phyloP scores from a whole-genome alignment of 2,888 invertebrate genomes.

The Rhaphigaster nebulosa region DNA sequence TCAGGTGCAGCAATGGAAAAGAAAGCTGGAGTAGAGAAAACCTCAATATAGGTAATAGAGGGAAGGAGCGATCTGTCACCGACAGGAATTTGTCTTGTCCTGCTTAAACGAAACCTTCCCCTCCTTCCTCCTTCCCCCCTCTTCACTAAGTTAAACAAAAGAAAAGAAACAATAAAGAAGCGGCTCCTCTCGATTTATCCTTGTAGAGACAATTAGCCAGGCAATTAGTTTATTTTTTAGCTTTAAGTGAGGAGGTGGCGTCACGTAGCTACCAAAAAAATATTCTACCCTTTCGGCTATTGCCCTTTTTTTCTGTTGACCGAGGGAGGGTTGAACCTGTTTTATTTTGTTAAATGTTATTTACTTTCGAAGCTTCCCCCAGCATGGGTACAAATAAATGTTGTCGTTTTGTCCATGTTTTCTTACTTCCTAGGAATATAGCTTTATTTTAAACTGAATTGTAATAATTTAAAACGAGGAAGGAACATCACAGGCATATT shows the following conservation, averaged over 20 bases:
- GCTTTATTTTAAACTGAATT: background rate
- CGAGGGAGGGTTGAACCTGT: conserved; percentile 13
- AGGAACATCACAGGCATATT: background rate
- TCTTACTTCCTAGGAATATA: background rate
- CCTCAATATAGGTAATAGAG: conserved; percentile 21
- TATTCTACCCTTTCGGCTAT: background rate
- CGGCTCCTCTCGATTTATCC: conserved; percentile 46
- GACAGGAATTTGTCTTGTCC: conserved; percentile 12
- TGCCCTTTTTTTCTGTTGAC: conserved; percentile 36
- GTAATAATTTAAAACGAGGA: background rate
- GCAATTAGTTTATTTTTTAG: conserved; percentile 54
- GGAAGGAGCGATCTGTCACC: conserved; percentile 30
- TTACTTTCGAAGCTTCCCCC: background rate
- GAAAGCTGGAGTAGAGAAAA: background rate
- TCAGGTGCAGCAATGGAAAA: background rate
- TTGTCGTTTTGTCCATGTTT: background rate
- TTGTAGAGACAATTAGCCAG: conserved; percentile 50
- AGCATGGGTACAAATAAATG: background rate
- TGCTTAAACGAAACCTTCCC: conserved; percentile 28
- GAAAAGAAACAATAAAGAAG: conserved; percentile 48
- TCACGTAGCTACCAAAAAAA: conserved; percentile 48
- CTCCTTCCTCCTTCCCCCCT: background rate
- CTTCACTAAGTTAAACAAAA: background rate
- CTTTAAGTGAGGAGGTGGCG: background rate
- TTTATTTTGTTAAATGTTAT: conserved; percentile 21